Evolutionary conservation across 2,888 invertebrate genomes (phyloP).

Genomic region (Agonopterix arenella): DNA sequence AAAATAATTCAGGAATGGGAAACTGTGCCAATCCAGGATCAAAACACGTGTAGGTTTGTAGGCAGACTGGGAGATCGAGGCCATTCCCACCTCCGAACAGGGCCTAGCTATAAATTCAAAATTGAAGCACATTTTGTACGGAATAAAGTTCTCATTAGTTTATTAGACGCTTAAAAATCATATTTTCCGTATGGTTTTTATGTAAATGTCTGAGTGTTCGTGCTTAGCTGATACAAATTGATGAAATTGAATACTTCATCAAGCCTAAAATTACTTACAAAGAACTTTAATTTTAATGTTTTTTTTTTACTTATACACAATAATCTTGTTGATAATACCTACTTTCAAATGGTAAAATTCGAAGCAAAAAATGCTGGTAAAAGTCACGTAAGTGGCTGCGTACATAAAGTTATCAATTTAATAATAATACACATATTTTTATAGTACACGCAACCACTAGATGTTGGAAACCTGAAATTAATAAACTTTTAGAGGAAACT

Average conservation of each 20-base stretch:
- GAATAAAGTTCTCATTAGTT: slow-evolving; percentile 6
- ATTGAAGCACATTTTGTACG: slow-evolving; percentile 6
- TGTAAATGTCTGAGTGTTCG: slow-evolving; percentile 1
- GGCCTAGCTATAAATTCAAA: slow-evolving; percentile 6
- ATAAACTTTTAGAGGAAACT: too few species aligned
- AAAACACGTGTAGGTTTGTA: slow-evolving; percentile 33
- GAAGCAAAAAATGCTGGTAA: too few species aligned
- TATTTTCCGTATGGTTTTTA: not conserved
- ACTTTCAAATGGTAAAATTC: too few species aligned
- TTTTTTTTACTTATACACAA: too few species aligned
- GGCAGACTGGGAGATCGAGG: slow-evolving; percentile 21
- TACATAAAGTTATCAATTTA: too few species aligned
- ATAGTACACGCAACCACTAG: too few species aligned
- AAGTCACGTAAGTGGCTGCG: too few species aligned
- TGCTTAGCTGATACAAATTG: slow-evolving; percentile 1
- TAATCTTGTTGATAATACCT: too few species aligned
- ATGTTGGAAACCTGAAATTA: too few species aligned
- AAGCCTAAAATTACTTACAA: not conserved
- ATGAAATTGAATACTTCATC: not conserved
- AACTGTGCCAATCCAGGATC: slow-evolving; percentile 31
- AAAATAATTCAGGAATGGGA: slow-evolving; percentile 18
- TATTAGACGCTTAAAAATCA: slow-evolving; percentile 1
- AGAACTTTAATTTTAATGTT: not conserved
- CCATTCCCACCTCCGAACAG: slow-evolving; percentile 9
- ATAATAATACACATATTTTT: too few species aligned